phyloP scores from a whole-genome alignment of 2,797 vertebrate genomes.

The Lagorchestes hirsutus region DNA sequence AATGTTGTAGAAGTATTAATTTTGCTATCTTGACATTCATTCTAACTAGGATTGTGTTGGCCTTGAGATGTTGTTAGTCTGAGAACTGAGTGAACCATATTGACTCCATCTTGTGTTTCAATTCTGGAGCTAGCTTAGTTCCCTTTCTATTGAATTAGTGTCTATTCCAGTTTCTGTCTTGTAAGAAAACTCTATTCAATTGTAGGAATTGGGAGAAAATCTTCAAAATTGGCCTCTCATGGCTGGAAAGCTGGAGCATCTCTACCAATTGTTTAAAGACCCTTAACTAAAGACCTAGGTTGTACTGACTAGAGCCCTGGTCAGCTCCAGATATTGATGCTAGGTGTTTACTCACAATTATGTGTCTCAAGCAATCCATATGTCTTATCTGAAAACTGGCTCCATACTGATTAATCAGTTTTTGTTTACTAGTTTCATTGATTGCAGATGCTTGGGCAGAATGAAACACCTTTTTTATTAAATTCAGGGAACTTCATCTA shows the following conservation, averaged over 20 bases:
- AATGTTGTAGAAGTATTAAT: not conserved
- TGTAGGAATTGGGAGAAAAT: not conserved
- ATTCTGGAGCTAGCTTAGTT: not conserved
- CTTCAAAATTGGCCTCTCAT: not conserved
- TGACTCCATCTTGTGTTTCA: not conserved
- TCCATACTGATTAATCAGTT: not conserved
- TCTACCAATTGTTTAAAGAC: not conserved
- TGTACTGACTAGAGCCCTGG: not conserved
- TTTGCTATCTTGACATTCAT: not conserved
- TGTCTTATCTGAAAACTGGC: not conserved
- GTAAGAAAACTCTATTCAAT: not conserved
- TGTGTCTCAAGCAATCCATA: not conserved
- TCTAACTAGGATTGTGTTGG: not conserved
- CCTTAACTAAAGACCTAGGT: not conserved
- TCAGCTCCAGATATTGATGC: not conserved
- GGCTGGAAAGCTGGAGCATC: not conserved
- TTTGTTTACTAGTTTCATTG: not conserved
- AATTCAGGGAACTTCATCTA: not conserved
- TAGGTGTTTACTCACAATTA: not conserved
- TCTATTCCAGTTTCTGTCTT: not conserved
- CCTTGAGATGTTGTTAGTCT: not conserved
- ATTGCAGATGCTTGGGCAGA: not conserved
- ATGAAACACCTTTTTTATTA: not conserved
- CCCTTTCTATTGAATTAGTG: not conserved
- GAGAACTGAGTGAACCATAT: not conserved